Base-by-base conservation (phyloP, 1,140 invertebrate species). In the Eriosoma lanigerum region DNA sequence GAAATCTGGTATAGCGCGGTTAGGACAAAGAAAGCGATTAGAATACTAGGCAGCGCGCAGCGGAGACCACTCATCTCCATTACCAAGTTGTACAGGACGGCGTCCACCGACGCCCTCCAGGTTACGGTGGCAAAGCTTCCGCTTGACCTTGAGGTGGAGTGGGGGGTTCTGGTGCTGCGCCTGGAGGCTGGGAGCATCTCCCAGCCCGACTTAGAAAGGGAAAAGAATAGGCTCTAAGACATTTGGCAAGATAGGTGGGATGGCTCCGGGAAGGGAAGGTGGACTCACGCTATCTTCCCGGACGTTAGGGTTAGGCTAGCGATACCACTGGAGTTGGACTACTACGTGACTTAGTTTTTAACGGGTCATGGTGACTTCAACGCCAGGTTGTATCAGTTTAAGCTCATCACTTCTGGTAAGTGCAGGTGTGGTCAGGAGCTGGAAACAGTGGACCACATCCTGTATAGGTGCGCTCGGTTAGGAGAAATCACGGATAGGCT, bases 141-240 rank as follows among this genome's bases (percentile, higher is more conserved):
- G 9, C 10, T 64, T 0, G 62, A 64, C 19, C 32, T 64, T 0
- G 32, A 64, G 19, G 38, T 64, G 0, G 19, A 12, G 19, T 44
- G 32, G 62, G 8, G 38, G 0, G 62, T 17, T 0, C 5, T n/a
- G 0, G 3, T 8, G n/a, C 9, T 38, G 12, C 17, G 15, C 6
- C 8, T 1, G 9, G 44, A 44, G 15, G 2, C 32, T 0, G 17
- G 26, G 0, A 1, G 1, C 10, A 24, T 1, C 3, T 17, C 38
- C 0, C 2, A 6, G 0, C 38, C 15, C 3, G 38, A 48, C 3
- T 2, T 15, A 6, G 9, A 24, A 0, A n/a, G 0, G 5, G 1
- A 13, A 5, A 48, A 10, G 5, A 21, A 24, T 1, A 13, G 6
- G 0, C 21, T 68, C 12, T 15, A 8, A 3, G 19, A 38, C 19